These are phyloP conservation scores for Corydoras maculifer DNA, from an alignment of 2,113 vertebrate genomes.

Conservation along the genomic window DNA sequence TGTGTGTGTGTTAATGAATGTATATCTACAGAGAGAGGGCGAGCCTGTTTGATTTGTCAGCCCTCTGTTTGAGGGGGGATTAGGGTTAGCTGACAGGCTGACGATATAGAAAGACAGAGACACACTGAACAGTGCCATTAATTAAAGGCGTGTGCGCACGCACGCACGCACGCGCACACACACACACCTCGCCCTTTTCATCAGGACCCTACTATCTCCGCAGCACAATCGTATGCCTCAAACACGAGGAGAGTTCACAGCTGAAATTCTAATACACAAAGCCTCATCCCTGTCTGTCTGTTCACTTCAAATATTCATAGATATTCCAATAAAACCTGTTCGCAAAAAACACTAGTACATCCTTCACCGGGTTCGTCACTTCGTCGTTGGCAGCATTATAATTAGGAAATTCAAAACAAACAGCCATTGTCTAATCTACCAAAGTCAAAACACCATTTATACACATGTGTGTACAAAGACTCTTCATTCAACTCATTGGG, in stretches of 20 bases:
- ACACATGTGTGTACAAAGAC: too few species aligned
- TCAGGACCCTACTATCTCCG: slow-evolving; percentile 3
- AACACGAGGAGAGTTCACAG: neutral
- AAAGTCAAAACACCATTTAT: too few species aligned
- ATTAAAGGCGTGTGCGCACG: slow-evolving; percentile 14
- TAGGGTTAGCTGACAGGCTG: slow-evolving; percentile 40
- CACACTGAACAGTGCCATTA: slow-evolving; percentile 34
- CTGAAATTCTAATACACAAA: neutral
- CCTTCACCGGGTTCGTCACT: too few species aligned
- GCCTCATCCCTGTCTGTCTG: neutral
- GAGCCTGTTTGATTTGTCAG: slow-evolving; percentile 40
- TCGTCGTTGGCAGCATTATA: too few species aligned
- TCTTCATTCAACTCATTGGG: too few species aligned
- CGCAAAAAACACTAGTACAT: too few species aligned
- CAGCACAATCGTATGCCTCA: neutral
- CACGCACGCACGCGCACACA: slow-evolving; percentile 9
- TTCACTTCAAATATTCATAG: too few species aligned
- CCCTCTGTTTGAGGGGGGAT: slow-evolving; percentile 43
- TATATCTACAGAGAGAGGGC: slow-evolving; percentile 32
- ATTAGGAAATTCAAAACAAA: too few species aligned
- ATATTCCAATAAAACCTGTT: too few species aligned
- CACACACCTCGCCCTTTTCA: slow-evolving; percentile 1
- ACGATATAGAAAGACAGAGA: slow-evolving; percentile 25
- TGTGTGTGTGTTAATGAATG: slow-evolving; percentile 27
- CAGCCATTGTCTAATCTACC: too few species aligned